Conservation (phyloP, 2,888 invertebrate species). For the Drosophila multiciliata region DNA sequence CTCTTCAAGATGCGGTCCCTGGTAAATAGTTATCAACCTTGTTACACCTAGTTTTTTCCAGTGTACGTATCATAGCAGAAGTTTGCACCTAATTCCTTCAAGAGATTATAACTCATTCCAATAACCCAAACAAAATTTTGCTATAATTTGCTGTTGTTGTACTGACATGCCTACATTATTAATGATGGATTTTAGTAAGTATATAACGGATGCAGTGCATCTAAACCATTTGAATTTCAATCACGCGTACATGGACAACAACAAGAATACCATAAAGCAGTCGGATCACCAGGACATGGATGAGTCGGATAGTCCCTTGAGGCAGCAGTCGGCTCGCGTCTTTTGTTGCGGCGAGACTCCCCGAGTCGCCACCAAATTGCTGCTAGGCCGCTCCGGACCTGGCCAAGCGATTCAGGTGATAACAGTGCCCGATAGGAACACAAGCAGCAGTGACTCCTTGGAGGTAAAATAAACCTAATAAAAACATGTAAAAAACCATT, state of each 20-base stretch:
- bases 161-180: constrained; percentile 57
- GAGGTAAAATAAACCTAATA: constrained; percentile 38
- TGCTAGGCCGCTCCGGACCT: constrained; percentile 84
- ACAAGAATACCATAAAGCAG: constrained; percentile 55
- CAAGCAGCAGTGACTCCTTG: constrained; percentile 34
- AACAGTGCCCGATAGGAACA: constrained; percentile 80
- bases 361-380: constrained; percentile 60
- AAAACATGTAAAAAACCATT: neutral
- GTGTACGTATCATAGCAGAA: constrained; percentile 75
- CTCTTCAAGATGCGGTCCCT: neutral
- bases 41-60: constrained; percentile 45
- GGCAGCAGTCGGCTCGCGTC: constrained; percentile 78
- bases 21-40: neutral
- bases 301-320: constrained; percentile 83
- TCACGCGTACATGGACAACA: constrained; percentile 85
- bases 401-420: constrained; percentile 91
- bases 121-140: constrained; percentile 28
- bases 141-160: constrained; percentile 59
- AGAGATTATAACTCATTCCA: constrained; percentile 17
- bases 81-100: constrained; percentile 34
- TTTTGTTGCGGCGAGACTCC: constrained; percentile 83
- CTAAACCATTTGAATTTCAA: constrained; percentile 80
- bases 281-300: constrained; percentile 81
- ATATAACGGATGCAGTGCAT: constrained; percentile 80
- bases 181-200: constrained; percentile 78